phyloP scores from a whole-genome alignment of 2,113 vertebrate species.

The Turnix velox region DNA sequence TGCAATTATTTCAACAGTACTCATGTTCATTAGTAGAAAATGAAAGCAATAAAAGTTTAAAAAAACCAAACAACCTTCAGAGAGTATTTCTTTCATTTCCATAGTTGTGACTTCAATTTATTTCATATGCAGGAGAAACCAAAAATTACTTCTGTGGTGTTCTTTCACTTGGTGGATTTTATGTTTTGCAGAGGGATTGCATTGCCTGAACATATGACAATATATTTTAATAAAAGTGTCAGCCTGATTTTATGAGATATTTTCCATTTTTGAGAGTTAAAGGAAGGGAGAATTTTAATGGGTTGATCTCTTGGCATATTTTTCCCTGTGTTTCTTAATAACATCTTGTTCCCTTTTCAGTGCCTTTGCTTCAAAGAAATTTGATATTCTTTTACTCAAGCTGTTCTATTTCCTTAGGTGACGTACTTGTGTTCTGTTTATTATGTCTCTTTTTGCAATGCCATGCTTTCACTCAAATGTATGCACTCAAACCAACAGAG shows the following conservation, averaged over 20 bases:
- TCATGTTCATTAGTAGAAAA: not conserved
- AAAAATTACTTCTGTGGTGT: not conserved
- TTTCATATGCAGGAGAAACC: not conserved
- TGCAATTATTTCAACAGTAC: not conserved
- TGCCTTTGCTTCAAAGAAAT: not conserved
- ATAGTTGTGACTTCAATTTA: not conserved
- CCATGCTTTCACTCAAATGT: not conserved
- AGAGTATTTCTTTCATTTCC: not conserved
- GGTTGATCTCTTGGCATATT: not conserved
- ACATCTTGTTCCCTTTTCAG: not conserved
- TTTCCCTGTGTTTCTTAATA: not conserved
- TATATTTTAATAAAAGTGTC: not conserved
- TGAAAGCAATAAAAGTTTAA: not conserved
- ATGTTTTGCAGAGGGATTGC: not conserved
- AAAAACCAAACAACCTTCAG: not conserved
- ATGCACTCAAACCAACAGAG: not conserved
- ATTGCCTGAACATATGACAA: not conserved
- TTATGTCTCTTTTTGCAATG: not conserved
- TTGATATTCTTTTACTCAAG: not conserved
- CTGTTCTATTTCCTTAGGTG: not conserved
- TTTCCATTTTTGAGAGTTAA: not conserved
- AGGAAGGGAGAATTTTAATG: not conserved
- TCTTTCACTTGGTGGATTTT: not conserved
- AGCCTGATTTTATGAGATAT: not conserved
- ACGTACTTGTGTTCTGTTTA: not conserved